Percentiles rank a stretch among this genome's conserved stretches.
These are phyloP conservation scores for Talpa occidentalis DNA, from an alignment of 2,113 vertebrate species.

Conservation along the genomic window DNA sequence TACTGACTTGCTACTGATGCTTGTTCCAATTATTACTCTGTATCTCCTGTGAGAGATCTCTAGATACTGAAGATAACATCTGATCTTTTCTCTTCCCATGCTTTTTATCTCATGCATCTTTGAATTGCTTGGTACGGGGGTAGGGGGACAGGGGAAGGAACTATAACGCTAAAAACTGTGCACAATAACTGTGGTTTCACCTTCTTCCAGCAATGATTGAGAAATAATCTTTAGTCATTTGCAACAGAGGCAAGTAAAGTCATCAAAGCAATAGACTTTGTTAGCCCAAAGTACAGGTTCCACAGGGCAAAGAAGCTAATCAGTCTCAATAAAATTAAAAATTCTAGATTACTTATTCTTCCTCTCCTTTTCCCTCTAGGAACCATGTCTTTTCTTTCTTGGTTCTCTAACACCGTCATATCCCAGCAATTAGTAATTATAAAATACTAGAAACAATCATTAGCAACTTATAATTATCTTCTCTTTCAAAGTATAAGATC, in stretches of 20 bases:
- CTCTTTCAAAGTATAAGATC: constrained; percentile 51
- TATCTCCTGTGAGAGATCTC: background rate
- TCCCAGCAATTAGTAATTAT: constrained; percentile 68
- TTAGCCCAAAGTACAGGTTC: background rate
- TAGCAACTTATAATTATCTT: constrained; percentile 78
- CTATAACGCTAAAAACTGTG: background rate
- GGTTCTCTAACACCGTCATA: constrained; percentile 49
- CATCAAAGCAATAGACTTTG: background rate
- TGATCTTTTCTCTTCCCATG: background rate
- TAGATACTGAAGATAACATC: background rate
- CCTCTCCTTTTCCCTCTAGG: background rate
- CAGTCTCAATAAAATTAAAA: background rate
- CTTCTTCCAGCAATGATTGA: background rate
- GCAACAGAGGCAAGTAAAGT: background rate
- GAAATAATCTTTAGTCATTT: background rate
- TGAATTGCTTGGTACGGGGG: background rate
- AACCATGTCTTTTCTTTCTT: background rate
- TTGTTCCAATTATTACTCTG: background rate
- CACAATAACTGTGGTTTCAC: background rate
- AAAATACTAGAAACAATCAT: constrained; percentile 73
- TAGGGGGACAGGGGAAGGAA: background rate
- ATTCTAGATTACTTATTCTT: constrained; percentile 15
- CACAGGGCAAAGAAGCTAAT: background rate
- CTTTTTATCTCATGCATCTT: background rate
- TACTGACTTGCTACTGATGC: background rate